Evolutionary conservation across 1,140 invertebrate species (phyloP).

Genomic region (Solen grandis): DNA sequence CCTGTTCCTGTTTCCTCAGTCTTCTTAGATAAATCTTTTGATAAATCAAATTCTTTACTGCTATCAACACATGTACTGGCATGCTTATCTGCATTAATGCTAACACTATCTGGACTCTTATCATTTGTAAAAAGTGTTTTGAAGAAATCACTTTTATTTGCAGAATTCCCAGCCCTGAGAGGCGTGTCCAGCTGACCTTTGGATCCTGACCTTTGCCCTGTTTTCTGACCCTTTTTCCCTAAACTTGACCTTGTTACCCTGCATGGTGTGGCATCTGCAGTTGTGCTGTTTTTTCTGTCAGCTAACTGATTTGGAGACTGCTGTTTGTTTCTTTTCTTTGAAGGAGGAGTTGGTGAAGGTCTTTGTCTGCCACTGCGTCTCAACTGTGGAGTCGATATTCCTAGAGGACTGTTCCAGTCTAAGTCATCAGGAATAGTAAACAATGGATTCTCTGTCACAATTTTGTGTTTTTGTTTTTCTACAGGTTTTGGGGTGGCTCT

Average conservation of each 20-base stretch:
- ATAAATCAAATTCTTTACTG: slow-evolving; percentile 29
- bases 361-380: not conserved
- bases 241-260: not conserved
- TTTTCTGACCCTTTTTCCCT: not conserved
- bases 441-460: too few relatives aligned
- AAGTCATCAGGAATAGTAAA: not conserved
- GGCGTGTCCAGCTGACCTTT: not conserved
- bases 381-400: slow-evolving; percentile 45
- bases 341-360: not conserved
- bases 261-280: not conserved
- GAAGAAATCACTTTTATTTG: slow-evolving; percentile 51
- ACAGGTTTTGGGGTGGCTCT: too few relatives aligned
- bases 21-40: not conserved
- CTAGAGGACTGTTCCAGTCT: slow-evolving; percentile 40
- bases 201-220: not conserved
- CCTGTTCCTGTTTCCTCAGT: not conserved
- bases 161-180: not conserved
- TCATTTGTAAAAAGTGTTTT: slow-evolving; percentile 17
- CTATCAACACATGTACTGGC: too few relatives aligned
- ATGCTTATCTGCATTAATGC: too few relatives aligned
- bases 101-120: not conserved
- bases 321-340: not conserved
- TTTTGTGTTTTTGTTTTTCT: too few relatives aligned
- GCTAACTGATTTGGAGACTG: slow-evolving; percentile 7
- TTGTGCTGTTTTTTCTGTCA: not conserved